phyloP scores from a whole-genome alignment of 2,888 invertebrate species.

The Hemithea aestivaria region DNA sequence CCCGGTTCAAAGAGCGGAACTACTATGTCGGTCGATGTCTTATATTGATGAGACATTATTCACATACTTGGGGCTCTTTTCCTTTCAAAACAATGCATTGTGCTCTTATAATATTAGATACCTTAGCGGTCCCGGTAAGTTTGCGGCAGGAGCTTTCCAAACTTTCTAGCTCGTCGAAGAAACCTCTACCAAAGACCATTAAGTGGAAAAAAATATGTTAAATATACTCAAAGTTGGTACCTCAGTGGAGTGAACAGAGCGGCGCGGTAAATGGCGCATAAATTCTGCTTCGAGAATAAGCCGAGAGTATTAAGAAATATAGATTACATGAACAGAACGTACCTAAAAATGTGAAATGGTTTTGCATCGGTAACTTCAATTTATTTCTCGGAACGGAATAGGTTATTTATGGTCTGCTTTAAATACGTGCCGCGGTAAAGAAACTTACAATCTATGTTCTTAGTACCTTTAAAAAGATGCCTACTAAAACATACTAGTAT shows the following conservation, averaged over 20 bases:
- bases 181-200: slow-evolving; percentile 24
- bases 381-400: slow-evolving; percentile 24
- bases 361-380: slow-evolving; percentile 36
- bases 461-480: too few species aligned
- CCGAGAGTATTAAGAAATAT: slow-evolving; percentile 62
- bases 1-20: slow-evolving; percentile 40
- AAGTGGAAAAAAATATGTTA: slow-evolving; percentile 43
- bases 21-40: slow-evolving; percentile 22
- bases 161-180: background rate
- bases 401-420: slow-evolving; percentile 9
- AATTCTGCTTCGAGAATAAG: slow-evolving; percentile 64
- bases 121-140: too few species aligned
- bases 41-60: slow-evolving; percentile 20
- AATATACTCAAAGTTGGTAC: slow-evolving; percentile 48
- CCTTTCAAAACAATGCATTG: background rate
- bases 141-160: too few species aligned
- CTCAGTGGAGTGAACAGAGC: slow-evolving; percentile 52
- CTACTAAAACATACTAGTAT: too few species aligned
- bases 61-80: slow-evolving; percentile 8
- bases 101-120: too few species aligned
- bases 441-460: too few species aligned
- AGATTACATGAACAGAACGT: slow-evolving; percentile 55
- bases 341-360: slow-evolving; percentile 46
- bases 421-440: slow-evolving; percentile 3
- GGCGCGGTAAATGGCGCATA: slow-evolving; percentile 64